Conservation (phyloP, 2,888 invertebrate genomes). For the Archaeoteleia sp. region DNA sequence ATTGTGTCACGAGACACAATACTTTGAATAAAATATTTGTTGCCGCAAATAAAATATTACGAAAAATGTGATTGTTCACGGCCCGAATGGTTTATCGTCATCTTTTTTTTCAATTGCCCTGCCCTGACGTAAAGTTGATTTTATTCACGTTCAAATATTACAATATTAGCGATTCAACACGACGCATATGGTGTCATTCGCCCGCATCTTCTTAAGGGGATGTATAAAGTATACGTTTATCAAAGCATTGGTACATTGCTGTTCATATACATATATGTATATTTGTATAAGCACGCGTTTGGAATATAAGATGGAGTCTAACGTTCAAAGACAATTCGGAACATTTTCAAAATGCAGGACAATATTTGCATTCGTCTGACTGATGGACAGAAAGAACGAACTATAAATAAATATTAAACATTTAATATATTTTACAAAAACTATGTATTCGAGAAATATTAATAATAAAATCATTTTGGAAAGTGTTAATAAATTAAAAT, state of each 20-base stretch:
- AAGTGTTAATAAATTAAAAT: too few species aligned
- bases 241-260: constrained; percentile 44
- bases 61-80: too few species aligned
- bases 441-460: too few species aligned
- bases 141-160: constrained; percentile 66
- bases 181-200: constrained; percentile 68
- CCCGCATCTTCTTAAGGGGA: constrained; percentile 69
- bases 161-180: constrained; percentile 69
- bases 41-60: too few species aligned
- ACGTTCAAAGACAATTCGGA: constrained; percentile 34
- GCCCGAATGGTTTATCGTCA: too few species aligned
- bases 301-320: constrained; percentile 43
- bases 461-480: too few species aligned
- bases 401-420: too few species aligned
- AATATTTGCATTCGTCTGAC: constrained; percentile 40
- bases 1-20: too few species aligned
- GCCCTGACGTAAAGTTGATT: constrained; percentile 53
- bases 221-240: constrained; percentile 61
- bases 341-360: constrained; percentile 49
- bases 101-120: constrained; percentile 23
- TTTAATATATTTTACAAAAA: too few species aligned
- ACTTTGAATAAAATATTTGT: too few species aligned
- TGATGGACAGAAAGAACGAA: too few species aligned
- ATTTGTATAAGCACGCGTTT: constrained; percentile 46
- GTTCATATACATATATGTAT: constrained; percentile 54